Evolutionary conservation across 2,113 vertebrate genomes (phyloP).

Genomic region (Guaruba guarouba): DNA sequence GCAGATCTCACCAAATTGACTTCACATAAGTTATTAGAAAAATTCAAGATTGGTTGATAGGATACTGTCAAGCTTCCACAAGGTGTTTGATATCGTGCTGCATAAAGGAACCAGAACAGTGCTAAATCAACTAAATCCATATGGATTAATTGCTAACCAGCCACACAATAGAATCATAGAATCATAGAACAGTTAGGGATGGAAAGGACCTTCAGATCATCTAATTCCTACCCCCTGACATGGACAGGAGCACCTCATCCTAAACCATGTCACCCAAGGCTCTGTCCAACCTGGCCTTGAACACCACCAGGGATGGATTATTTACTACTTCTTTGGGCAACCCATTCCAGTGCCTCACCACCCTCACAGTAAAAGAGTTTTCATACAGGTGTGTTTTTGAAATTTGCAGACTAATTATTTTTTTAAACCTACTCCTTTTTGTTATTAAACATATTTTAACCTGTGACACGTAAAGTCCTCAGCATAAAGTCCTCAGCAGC

Average conservation of each 20-base stretch:
- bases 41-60: neutral
- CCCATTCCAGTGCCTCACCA: neutral
- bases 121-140: neutral
- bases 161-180: neutral
- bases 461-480: neutral
- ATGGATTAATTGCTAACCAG: neutral
- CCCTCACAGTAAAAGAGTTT: neutral
- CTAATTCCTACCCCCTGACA: neutral
- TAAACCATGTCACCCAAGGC: neutral
- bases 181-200: neutral
- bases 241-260: neutral
- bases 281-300: neutral
- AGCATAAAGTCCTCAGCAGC: neutral
- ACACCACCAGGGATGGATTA: neutral
- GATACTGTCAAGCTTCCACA: neutral
- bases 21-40: neutral
- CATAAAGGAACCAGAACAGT: neutral
- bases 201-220: neutral
- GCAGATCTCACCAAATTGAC: neutral
- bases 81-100: neutral
- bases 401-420: neutral
- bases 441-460: neutral
- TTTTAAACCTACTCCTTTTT: neutral
- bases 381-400: neutral
- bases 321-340: neutral